These are phyloP conservation scores for Onychostruthus taczanowskii DNA, from an alignment of 2,113 vertebrate species.

Conservation along the genomic window DNA sequence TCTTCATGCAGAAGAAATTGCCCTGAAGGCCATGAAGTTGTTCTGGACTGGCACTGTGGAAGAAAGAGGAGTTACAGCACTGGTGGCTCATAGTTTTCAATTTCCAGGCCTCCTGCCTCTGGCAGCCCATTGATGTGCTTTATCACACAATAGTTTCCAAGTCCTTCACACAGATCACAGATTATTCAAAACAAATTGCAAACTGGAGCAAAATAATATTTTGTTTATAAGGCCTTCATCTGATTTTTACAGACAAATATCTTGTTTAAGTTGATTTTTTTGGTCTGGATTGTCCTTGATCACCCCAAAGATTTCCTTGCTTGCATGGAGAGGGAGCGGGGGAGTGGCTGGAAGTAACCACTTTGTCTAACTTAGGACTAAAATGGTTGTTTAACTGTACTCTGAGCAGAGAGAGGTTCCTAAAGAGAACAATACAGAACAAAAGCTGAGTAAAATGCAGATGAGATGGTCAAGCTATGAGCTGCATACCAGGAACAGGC, in stretches of 20 bases:
- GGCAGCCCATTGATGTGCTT: not conserved
- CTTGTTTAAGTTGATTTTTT: not conserved
- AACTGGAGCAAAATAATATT: not conserved
- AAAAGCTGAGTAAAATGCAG: not conserved
- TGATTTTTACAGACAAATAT: not conserved
- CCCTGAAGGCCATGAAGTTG: not conserved
- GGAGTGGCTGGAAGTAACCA: not conserved
- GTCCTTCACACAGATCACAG: not conserved
- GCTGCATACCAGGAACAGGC: not conserved
- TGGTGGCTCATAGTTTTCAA: not conserved
- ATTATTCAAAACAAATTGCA: not conserved
- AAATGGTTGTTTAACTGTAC: not conserved
- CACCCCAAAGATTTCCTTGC: not conserved
- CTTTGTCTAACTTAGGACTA: not conserved
- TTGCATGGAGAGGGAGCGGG: not conserved
- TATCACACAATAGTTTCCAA: not conserved
- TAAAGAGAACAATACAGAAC: not conserved
- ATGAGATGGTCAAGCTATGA: not conserved
- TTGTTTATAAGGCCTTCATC: not conserved
- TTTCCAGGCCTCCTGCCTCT: not conserved
- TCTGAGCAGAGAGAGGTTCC: not conserved
- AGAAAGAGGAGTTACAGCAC: not conserved
- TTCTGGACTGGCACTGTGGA: not conserved
- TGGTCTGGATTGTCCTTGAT: not conserved
- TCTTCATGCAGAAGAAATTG: not conserved